Evolutionary conservation across 2,888 invertebrate genomes (phyloP).

Genomic region (Acleris emargana): DNA sequence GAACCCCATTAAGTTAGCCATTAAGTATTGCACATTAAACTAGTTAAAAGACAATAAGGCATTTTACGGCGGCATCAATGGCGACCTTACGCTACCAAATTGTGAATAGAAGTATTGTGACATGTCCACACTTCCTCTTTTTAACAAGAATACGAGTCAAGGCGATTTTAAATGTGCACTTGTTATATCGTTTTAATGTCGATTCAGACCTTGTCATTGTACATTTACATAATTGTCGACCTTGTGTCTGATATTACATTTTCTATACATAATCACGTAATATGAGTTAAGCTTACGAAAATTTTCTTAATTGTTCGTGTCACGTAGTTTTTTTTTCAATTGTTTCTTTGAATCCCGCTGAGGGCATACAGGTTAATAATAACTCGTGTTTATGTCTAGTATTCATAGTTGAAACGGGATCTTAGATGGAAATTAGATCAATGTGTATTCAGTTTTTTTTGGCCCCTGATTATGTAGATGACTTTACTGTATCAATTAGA

Average conservation of each 20-base stretch:
- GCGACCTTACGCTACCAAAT: conserved; percentile 45
- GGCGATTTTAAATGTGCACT: conserved; percentile 63
- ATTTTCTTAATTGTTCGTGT: neutral
- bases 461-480: too few relatives aligned
- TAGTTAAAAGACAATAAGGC: too few relatives aligned
- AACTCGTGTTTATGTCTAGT: too few relatives aligned
- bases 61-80: conserved; percentile 34
- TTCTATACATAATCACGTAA: conserved; percentile 53
- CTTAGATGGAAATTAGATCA: too few relatives aligned
- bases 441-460: too few relatives aligned
- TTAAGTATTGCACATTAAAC: too few relatives aligned
- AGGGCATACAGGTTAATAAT: too few relatives aligned
- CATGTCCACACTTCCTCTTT: conserved; percentile 64
- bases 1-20: too few relatives aligned
- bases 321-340: neutral
- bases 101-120: conserved; percentile 52
- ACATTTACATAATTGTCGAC: conserved; percentile 69
- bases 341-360: neutral
- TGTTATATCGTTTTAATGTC: conserved; percentile 59
- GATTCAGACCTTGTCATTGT: conserved; percentile 69
- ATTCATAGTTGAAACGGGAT: too few relatives aligned
- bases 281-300: conserved; percentile 37
- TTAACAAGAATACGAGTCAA: conserved; percentile 67
- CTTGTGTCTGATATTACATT: conserved; percentile 54
- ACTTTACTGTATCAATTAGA: too few relatives aligned